These are phyloP conservation scores for Blomia tropicalis DNA, from an alignment of 2,888 invertebrate species.

Conservation along the genomic window DNA sequence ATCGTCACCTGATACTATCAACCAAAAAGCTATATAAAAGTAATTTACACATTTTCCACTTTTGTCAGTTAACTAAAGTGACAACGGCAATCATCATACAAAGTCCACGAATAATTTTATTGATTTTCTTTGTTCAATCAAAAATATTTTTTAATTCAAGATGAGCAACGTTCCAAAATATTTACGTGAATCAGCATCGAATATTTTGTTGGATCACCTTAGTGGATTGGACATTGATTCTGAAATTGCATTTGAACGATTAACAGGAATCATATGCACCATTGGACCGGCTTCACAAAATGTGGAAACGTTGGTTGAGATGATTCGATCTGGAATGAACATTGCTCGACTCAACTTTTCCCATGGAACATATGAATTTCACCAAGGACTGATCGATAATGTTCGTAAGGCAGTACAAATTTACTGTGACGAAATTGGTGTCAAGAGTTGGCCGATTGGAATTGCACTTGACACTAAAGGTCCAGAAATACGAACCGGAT, in stretches of 20 bases:
- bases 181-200: conserved; percentile 40
- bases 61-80: too few relatives aligned
- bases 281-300: conserved; percentile 48
- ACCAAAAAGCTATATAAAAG: too few relatives aligned
- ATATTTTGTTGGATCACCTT: conserved; percentile 72
- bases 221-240: conserved; percentile 85
- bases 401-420: conserved; percentile 41
- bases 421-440: conserved; percentile 52
- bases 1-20: too few relatives aligned
- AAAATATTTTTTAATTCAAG: background rate
- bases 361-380: conserved; percentile 44
- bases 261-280: conserved; percentile 95
- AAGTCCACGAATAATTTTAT: too few relatives aligned
- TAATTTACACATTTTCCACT: too few relatives aligned
- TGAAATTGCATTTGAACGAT: conserved; percentile 64
- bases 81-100: too few relatives aligned
- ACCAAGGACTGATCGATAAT: conserved; percentile 40
- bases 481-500: conserved; percentile 90
- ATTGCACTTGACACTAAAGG: conserved; percentile 96
- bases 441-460: conserved; percentile 56
- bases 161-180: background rate
- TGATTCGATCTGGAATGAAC: conserved; percentile 43
- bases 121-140: too few relatives aligned
- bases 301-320: conserved; percentile 39
- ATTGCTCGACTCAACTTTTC: conserved; percentile 41